Conservation (phyloP, 2,888 invertebrate genomes). For the Beris morrisii region DNA sequence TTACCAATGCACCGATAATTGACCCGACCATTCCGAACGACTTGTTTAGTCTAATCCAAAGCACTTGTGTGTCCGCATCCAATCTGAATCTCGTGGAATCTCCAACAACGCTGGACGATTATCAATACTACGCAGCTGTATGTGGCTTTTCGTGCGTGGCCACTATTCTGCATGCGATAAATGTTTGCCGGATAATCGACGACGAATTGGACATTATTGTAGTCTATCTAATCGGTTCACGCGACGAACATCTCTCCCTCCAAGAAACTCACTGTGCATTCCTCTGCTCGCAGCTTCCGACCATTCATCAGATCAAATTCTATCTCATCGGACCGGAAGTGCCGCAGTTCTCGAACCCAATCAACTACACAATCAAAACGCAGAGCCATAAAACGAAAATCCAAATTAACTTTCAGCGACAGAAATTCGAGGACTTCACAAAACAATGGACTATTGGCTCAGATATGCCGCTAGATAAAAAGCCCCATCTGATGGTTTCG, state of each 20-base stretch:
- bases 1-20: conserved; percentile 2
- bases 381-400: conserved; percentile 21
- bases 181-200: conserved; percentile 35
- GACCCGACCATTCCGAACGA: conserved; percentile 36
- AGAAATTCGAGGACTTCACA: conserved; percentile 42
- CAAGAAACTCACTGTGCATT: conserved; percentile 44
- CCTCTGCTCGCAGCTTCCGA: conserved; percentile 46
- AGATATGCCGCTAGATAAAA: not conserved
- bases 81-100: conserved; percentile 37
- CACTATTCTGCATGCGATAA: conserved; percentile 44
- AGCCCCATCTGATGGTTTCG: conserved; percentile 43
- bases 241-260: conserved; percentile 45
- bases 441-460: conserved; percentile 14
- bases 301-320: conserved; percentile 42
- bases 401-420: conserved; percentile 32
- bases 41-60: conserved; percentile 42
- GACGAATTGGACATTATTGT: conserved; percentile 35
- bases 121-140: conserved; percentile 44
- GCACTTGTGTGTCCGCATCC: conserved; percentile 29
- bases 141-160: conserved; percentile 48
- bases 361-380: not conserved
- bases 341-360: not conserved
- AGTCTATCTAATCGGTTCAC: conserved; percentile 46
- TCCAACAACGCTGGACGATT: conserved; percentile 40
- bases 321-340: conserved; percentile 47